Percentiles rank a stretch among this genome's conserved stretches.
Conservation (phyloP, 2,113 vertebrate species). For the Leptobrachium leishanense region DNA sequence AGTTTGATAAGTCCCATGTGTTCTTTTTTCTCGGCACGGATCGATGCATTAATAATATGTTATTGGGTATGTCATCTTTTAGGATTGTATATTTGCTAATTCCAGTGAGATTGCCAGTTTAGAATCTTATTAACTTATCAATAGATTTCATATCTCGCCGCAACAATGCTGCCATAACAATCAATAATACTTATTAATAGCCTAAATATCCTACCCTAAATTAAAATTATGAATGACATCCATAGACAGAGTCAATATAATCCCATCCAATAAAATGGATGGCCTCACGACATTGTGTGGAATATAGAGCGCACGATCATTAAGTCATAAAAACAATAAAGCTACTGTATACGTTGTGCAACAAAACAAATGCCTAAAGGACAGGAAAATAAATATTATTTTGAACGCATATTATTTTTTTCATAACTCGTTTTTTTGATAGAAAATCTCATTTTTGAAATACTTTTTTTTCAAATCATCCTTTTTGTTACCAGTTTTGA, state of each 20-base stretch:
- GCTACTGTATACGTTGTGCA: too few species aligned
- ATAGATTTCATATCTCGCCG: not conserved
- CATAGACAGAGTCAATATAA: not conserved
- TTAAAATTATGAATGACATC: conserved; percentile 5
- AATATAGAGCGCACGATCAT: not conserved
- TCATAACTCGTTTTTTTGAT: too few species aligned
- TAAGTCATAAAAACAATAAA: not conserved
- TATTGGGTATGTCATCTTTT: not conserved
- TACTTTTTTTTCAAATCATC: too few species aligned
- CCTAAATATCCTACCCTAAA: not conserved
- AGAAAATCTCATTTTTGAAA: too few species aligned
- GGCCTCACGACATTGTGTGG: not conserved
- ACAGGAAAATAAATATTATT: too few species aligned
- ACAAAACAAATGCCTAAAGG: too few species aligned
- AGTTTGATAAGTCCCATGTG: too few species aligned
- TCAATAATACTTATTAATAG: conserved; percentile 13
- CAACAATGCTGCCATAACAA: not conserved
- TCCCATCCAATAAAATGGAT: not conserved
- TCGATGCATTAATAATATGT: too few species aligned
- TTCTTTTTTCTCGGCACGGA: too few species aligned
- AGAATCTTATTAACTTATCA: conserved; percentile 15
- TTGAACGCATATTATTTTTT: too few species aligned
- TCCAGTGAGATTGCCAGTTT: not conserved
- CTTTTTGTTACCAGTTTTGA: too few species aligned
- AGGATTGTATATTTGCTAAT: not conserved